A percentile compares a stretch with the other conserved stretches of the same genome.
These are phyloP conservation scores for Dascyllus trimaculatus DNA, from an alignment of 2,113 vertebrate species.

Conservation along the genomic window DNA sequence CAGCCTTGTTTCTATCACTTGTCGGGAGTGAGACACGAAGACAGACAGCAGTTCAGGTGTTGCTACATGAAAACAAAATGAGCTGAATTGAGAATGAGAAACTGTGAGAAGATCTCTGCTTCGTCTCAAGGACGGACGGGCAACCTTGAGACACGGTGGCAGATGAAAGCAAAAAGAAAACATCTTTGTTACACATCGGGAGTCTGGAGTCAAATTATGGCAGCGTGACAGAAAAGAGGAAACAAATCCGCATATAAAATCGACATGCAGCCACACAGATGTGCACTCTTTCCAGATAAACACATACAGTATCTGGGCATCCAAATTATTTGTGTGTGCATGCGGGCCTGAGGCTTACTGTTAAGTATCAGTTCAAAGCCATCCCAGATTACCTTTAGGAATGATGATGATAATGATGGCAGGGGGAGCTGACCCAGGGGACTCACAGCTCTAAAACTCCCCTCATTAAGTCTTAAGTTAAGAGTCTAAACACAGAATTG, in stretches of 20 bases:
- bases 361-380: conserved; percentile 65
- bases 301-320: conserved; percentile 32
- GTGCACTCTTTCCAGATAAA: conserved; percentile 20
- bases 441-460: conserved; percentile 42
- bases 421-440: conserved; percentile 38
- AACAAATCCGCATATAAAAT: conserved; percentile 10
- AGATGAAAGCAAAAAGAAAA: not conserved
- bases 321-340: conserved; percentile 44
- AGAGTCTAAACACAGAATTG: conserved; percentile 42
- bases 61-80: conserved; percentile 3
- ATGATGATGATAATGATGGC: conserved; percentile 57
- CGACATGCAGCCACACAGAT: not conserved
- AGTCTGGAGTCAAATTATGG: not conserved
- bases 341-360: conserved; percentile 33
- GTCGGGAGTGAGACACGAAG: not conserved
- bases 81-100: not conserved
- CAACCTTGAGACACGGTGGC: conserved; percentile 32
- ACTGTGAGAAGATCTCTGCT: not conserved
- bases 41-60: not conserved
- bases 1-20: not conserved
- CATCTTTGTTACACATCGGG: not conserved
- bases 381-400: conserved; percentile 60
- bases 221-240: conserved; percentile 1
- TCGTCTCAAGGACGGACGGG: conserved; percentile 24
- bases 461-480: conserved; percentile 54